A percentile compares a stretch with the other conserved stretches of the same genome.
These are phyloP conservation scores for Parambassis ranga DNA, from an alignment of 2,797 vertebrate genomes.

Conservation along the genomic window DNA sequence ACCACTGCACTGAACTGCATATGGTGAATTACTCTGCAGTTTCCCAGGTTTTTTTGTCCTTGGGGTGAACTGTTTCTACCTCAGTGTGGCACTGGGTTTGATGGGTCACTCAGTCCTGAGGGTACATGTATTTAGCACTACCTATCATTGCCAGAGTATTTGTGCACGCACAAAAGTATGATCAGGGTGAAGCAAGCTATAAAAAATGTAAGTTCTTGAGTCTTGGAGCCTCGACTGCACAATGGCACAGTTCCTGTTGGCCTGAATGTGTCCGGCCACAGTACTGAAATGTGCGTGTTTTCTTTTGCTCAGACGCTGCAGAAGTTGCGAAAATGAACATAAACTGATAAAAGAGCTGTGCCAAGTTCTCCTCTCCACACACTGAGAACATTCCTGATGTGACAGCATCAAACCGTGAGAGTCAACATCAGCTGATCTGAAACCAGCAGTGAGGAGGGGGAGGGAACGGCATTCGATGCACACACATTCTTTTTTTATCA, in stretches of 20 bases:
- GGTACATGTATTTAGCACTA: too few relatives aligned
- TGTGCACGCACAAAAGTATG: too few relatives aligned
- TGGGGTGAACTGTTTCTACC: too few relatives aligned
- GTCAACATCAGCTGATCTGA: constrained; percentile 29
- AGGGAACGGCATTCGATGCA: background rate
- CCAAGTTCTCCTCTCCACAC: background rate
- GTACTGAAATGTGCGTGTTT: background rate
- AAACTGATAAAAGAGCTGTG: background rate
- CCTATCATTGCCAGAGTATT: too few relatives aligned
- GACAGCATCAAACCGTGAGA: constrained; percentile 4
- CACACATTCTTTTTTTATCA: background rate
- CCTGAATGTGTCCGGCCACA: background rate
- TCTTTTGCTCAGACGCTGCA: background rate
- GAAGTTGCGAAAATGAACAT: background rate
- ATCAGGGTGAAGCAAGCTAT: too few relatives aligned
- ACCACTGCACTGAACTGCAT: too few relatives aligned
- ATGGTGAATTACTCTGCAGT: too few relatives aligned
- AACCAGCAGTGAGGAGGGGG: background rate
- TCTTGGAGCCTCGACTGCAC: too few relatives aligned
- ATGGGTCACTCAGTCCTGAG: too few relatives aligned
- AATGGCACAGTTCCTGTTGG: background rate
- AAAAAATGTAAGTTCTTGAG: too few relatives aligned
- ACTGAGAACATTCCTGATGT: constrained; percentile 25
- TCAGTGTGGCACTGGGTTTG: too few relatives aligned
- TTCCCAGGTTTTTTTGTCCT: too few relatives aligned